A percentile compares a stretch with the other conserved stretches of the same genome.
Conservation (phyloP, 2,113 vertebrate genomes). For the Aphyosemion australe region DNA sequence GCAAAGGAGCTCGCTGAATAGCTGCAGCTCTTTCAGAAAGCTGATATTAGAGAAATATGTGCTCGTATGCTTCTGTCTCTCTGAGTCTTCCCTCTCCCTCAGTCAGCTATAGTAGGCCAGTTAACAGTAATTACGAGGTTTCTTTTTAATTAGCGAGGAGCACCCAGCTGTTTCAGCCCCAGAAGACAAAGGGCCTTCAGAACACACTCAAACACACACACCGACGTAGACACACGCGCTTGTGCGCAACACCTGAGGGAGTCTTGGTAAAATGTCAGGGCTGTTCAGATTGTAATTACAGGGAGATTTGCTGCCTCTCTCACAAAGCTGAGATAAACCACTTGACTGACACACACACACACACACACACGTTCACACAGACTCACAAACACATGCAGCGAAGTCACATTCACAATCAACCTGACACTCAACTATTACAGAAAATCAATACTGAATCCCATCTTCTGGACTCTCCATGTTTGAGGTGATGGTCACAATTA, state of each 20-base stretch:
- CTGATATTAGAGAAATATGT: conserved; percentile 27
- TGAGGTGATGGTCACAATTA: conserved; percentile 35
- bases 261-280: conserved; percentile 70
- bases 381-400: conserved; percentile 8
- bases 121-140: conserved; percentile 76
- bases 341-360: conserved; percentile 50
- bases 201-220: conserved; percentile 33
- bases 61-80: conserved; percentile 31
- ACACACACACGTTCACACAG: conserved; percentile 12
- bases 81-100: conserved; percentile 23
- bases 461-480: conserved; percentile 25
- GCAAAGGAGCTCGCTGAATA: neutral
- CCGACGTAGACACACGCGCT: conserved; percentile 18
- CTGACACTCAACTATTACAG: conserved; percentile 40
- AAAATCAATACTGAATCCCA: conserved; percentile 40
- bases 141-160: conserved; percentile 73
- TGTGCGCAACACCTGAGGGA: conserved; percentile 51
- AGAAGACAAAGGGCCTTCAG: conserved; percentile 70
- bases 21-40: conserved; percentile 1
- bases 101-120: conserved; percentile 63
- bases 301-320: conserved; percentile 66
- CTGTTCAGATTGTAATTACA: conserved; percentile 73
- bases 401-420: conserved; percentile 5
- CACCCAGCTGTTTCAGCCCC: conserved; percentile 77
- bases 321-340: conserved; percentile 62